phyloP scores from a whole-genome alignment of 2,113 vertebrate species.

The Chionis minor region DNA sequence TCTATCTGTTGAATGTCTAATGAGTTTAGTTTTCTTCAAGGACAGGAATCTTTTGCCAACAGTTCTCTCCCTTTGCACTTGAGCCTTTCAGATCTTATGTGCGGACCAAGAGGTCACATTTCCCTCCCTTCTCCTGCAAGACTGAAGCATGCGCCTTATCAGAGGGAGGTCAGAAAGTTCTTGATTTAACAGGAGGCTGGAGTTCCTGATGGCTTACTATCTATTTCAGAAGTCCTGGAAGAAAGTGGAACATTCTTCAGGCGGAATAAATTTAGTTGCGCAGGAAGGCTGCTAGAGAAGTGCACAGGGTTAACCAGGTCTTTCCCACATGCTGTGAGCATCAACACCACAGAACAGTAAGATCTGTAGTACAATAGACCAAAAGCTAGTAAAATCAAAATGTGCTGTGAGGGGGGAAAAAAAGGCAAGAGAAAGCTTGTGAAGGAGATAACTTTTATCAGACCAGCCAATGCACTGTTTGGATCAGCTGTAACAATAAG shows the following conservation, averaged over 20 bases:
- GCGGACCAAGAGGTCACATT: neutral
- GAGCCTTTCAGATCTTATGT: neutral
- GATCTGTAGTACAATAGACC: neutral
- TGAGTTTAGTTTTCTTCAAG: conserved; percentile 42
- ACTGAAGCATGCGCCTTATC: neutral
- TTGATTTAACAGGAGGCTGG: conserved; percentile 35
- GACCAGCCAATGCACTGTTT: neutral
- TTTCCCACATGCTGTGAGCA: conserved; percentile 8
- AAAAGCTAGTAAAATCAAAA: conserved; percentile 27
- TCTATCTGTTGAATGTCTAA: conserved; percentile 48
- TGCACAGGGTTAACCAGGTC: conserved; percentile 13
- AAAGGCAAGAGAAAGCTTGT: neutral
- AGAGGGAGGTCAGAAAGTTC: conserved; percentile 25
- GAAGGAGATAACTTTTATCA: neutral
- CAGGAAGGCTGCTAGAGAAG: neutral
- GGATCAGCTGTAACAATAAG: neutral
- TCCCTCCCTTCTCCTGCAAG: neutral
- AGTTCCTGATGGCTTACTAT: conserved; percentile 11
- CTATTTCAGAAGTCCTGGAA: conserved; percentile 33
- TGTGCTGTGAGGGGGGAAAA: neutral
- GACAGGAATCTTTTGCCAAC: neutral
- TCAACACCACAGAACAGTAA: conserved; percentile 5
- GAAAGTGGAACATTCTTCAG: conserved; percentile 34
- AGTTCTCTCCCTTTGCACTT: neutral
- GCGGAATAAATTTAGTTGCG: conserved; percentile 40